These are phyloP conservation scores for Boloria euphrosyne DNA, from an alignment of 2,888 invertebrate species.

Conservation along the genomic window DNA sequence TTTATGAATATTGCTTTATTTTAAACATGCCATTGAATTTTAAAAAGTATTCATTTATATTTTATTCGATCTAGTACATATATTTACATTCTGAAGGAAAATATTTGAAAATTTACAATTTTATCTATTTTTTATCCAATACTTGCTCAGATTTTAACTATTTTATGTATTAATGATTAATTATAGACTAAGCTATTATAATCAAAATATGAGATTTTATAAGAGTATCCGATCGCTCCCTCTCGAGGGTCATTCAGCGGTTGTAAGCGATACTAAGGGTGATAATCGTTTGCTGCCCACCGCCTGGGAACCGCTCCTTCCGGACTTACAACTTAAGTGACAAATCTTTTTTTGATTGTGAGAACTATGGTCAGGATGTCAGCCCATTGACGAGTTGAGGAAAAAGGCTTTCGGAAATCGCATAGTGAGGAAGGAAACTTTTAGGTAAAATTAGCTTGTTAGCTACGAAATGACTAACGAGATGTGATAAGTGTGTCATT, in stretches of 20 bases:
- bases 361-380: conserved; percentile 63
- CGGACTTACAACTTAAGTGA: conserved; percentile 65
- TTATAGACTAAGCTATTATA: no score
- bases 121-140: background rate
- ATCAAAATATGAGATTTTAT: background rate
- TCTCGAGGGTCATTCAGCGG: conserved; percentile 65
- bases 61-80: no score
- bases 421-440: conserved; percentile 25
- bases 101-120: background rate
- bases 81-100: no score
- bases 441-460: background rate
- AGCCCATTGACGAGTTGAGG: conserved; percentile 50
- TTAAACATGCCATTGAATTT: background rate
- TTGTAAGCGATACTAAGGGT: conserved; percentile 63
- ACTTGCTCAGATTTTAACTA: background rate
- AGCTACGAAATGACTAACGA: background rate
- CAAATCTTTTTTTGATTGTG: conserved; percentile 82
- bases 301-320: conserved; percentile 70
- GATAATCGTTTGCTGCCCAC: conserved; percentile 67
- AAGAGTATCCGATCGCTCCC: conserved; percentile 50
- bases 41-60: background rate
- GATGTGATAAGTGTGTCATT: no score
- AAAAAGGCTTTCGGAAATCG: conserved; percentile 43
- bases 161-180: no score
- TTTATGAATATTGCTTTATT: background rate